Evolutionary conservation across 2,888 invertebrate species (phyloP), one percentile per base, ranked within the genome.

Genomic region (Taenaris catops): DNA sequence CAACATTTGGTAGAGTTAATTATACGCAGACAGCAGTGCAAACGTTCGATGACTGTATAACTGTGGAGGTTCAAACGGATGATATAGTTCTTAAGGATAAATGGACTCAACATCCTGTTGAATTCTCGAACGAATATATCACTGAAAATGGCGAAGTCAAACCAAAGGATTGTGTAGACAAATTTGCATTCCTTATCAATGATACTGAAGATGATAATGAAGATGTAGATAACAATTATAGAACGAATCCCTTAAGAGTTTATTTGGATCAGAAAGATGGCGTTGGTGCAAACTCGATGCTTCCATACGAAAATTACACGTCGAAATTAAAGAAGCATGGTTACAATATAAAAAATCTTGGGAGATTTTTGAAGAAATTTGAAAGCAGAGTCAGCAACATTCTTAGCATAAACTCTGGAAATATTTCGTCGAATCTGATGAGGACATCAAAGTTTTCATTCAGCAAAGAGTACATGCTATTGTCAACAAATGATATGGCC

Each of bases 241-340:
- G 58, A 48, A 49, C 38, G 0, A 69, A 80, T 59, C 74, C 78
- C 0, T 46, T 86, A 17, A 53, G 79, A 25, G 61, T 81, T 25
- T 75, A 58, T 47, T 64, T 86, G n/a, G 83, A 86, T 51, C 84
- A 86, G 35, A 81, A 68, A 65, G 56, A 80, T 60, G 86, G 83
- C 41, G 78, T 55, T 3, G 81, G 86, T 1, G 34, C 51, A 1
- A 63, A 65, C 12, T 51, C 60, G 58, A 69, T 78, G 55, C 56
- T 81, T 54, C 70, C 76, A 46, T 63, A 66, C 28, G 64, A 69
- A 35, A 60, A 35, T 2, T 84, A 80, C 21, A 65, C 69, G 49
- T 43, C 47, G 0, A 80, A 73, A 58, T 49, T 80, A 47, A 71
- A 67, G 46, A 59, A 54, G n/a, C 65, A 53, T 8, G 53, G 67